phyloP scores from a whole-genome alignment of 2,888 invertebrate genomes.

The Himalopsyche tibetana region DNA sequence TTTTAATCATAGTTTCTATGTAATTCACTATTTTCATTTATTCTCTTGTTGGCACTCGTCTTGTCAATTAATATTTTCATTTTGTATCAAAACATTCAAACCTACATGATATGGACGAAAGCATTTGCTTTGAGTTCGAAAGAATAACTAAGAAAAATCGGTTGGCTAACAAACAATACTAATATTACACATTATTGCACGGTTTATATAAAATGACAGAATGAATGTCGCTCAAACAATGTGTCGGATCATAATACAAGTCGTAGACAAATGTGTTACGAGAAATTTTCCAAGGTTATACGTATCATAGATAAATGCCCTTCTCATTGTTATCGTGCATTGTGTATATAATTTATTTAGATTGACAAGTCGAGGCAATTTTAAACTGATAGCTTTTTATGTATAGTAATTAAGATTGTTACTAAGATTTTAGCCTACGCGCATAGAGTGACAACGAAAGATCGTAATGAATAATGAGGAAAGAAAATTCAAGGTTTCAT shows the following conservation, averaged over 20 bases:
- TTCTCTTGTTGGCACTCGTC: no score
- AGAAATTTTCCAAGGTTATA: background rate
- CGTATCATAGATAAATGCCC: slow-evolving; percentile 9
- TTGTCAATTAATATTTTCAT: no score
- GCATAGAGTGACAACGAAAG: background rate
- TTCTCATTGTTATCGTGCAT: slow-evolving; percentile 23
- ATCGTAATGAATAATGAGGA: slow-evolving; percentile 13
- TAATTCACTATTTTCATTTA: no score
- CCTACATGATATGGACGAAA: no score
- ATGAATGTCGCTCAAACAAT: background rate
- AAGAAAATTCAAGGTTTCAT: slow-evolving; percentile 27
- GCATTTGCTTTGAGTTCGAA: no score
- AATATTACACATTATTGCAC: no score
- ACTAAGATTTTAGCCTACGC: background rate
- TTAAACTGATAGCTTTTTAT: background rate
- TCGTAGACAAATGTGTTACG: background rate
- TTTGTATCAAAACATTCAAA: no score
- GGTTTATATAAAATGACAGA: no score
- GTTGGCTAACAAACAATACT: no score
- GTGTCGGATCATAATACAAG: background rate
- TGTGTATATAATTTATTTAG: slow-evolving; percentile 33
- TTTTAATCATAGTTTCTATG: no score
- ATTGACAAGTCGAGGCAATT: slow-evolving; percentile 28
- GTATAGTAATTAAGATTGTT: slow-evolving; percentile 1
- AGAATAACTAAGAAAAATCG: no score